Base-by-base conservation (phyloP, 1,140 invertebrate genomes). In the Lordiphosa stackelbergi region DNA sequence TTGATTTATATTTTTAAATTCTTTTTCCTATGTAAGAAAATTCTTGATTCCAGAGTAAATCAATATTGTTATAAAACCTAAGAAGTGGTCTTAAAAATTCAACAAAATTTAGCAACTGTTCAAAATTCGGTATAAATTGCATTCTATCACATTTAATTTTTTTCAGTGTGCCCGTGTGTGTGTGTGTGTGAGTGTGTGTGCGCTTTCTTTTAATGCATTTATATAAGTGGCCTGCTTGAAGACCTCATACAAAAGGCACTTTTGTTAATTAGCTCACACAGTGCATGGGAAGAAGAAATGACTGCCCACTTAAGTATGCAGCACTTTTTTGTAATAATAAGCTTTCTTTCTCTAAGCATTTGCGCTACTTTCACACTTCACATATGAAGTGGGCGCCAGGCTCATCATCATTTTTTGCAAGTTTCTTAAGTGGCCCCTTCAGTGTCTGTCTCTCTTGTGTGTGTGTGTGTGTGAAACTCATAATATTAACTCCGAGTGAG, bases 181-280 rank as follows among this genome's bases (percentile, higher is more conserved):
- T 42, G 36, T 41, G 47, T 37, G 12, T 40, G 22, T 47, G 40
- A 43, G 7, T 36, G 12, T 59, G 53, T 51, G 54, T 73, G 58
- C 43, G 53, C 40, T 53, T 62, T 51, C 69, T 61, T 63, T 72
- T 41, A 81, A 81, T 81, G 77, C 77, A 81, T 77, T 81, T 81
- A 83, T 77, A 83, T 66, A 83, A 81, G 77, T 77, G 73, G 53
- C 73, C 61, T 73, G 70, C 64, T 69, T 69, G 45, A 69, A 71
- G 54, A 64, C 64, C 64, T 66, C 64, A 45, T 59, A 77, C 73
- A 78, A 74, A 71, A 72, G 64, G 51, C 75, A 83, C 77, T 83
- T 72, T 72, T 68, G 77, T 66, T 83, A 81, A 81, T 81, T 81
- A 81, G 77, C 71, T 53, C 64, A 60, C 68, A 71, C 40, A 42